phyloP scores from a whole-genome alignment of 2,113 vertebrate genomes.

The Brachyistius frenatus region DNA sequence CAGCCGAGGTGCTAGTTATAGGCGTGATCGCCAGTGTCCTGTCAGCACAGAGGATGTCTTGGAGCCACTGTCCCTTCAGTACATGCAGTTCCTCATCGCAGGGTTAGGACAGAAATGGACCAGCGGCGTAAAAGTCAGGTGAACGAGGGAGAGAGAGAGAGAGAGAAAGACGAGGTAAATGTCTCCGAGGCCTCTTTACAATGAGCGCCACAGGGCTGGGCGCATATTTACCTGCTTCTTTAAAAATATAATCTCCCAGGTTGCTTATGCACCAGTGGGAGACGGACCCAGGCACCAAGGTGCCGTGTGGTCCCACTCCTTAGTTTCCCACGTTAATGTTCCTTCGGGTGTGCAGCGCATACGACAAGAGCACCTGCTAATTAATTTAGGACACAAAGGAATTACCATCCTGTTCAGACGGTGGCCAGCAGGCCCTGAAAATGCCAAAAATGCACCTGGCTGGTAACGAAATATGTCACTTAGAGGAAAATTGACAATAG shows the following conservation, averaged over 20 bases:
- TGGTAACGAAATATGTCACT: too few species aligned
- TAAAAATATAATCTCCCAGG: conserved; percentile 20
- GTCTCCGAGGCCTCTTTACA: conserved; percentile 1
- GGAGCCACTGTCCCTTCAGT: conserved; percentile 9
- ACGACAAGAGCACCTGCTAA: neutral
- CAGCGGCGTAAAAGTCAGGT: neutral
- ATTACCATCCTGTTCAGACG: neutral
- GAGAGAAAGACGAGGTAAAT: neutral
- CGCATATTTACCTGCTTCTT: conserved; percentile 11
- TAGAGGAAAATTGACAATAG: too few species aligned
- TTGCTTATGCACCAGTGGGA: neutral
- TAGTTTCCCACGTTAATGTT: neutral
- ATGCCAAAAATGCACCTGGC: neutral
- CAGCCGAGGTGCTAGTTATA: conserved; percentile 17
- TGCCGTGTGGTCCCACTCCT: neutral
- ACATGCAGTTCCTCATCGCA: neutral
- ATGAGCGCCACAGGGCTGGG: conserved; percentile 14
- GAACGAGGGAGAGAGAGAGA: neutral
- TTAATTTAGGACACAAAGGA: conserved; percentile 7
- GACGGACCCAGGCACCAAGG: neutral
- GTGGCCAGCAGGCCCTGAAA: neutral
- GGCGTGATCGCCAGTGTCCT: conserved; percentile 6
- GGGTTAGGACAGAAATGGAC: neutral
- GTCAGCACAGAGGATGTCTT: conserved; percentile 35
- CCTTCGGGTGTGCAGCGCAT: neutral